Conservation (phyloP, 1,140 invertebrate genomes). For the Lasioglossum albipes region DNA sequence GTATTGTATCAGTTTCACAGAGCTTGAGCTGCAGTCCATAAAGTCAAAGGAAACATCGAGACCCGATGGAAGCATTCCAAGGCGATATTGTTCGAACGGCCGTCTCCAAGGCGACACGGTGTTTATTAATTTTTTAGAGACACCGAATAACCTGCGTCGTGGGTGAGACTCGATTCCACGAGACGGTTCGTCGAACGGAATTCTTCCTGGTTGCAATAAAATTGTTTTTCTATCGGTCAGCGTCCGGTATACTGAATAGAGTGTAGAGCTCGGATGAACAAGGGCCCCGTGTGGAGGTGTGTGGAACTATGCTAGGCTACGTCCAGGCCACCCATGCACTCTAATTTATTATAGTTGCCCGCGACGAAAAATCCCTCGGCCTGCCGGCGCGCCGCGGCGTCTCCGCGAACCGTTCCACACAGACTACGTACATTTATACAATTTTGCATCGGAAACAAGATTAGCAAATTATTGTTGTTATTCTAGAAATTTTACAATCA, state of each 20-base stretch:
- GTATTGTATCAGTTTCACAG: no score
- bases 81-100: neutral
- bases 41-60: neutral
- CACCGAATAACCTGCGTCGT: slow-evolving; percentile 4
- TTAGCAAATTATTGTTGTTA: no score
- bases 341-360: slow-evolving; percentile 58
- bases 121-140: slow-evolving; percentile 38
- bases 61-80: neutral
- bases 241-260: slow-evolving; percentile 23
- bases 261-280: slow-evolving; percentile 43
- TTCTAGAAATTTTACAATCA: no score
- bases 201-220: slow-evolving; percentile 43
- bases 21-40: neutral
- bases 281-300: slow-evolving; percentile 40
- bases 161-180: neutral
- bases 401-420: neutral
- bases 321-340: slow-evolving; percentile 55
- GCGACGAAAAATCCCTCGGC: slow-evolving; percentile 35
- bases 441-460: no score
- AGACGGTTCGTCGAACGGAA: neutral
- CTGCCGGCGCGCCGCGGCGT: neutral
- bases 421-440: no score
- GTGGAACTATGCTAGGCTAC: slow-evolving; percentile 17
- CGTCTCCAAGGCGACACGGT: neutral
- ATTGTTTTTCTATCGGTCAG: slow-evolving; percentile 40